A percentile compares a stretch with the other conserved stretches of the same genome.
phyloP scores from a whole-genome alignment of 2,113 vertebrate species.

The Neomonachus schauinslandi region DNA sequence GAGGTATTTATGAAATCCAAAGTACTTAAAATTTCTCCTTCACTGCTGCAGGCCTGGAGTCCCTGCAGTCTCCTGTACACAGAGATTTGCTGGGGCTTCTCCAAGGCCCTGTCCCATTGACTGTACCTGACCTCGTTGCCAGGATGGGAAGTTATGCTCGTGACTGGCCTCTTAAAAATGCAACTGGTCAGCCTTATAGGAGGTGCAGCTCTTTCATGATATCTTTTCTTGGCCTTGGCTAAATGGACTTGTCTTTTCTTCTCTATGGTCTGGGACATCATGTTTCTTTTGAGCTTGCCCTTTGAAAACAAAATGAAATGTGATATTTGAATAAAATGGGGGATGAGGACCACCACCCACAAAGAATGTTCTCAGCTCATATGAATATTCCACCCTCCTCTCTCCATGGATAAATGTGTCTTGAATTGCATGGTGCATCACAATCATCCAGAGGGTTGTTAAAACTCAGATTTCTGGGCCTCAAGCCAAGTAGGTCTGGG shows the following conservation, averaged over 20 bases:
- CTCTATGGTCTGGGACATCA: neutral
- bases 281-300: neutral
- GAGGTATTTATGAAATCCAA: neutral
- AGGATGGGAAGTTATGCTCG: neutral
- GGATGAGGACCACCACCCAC: neutral
- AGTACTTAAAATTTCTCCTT: neutral
- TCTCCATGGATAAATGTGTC: neutral
- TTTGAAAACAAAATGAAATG: neutral
- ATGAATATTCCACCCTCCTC: too few species aligned
- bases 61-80: neutral
- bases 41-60: neutral
- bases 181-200: neutral
- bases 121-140: neutral
- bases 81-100: slow-evolving; percentile 15
- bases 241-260: neutral
- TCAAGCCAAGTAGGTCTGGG: neutral
- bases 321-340: neutral
- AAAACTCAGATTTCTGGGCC: neutral
- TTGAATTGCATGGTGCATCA: neutral
- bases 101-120: neutral
- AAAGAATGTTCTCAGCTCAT: neutral
- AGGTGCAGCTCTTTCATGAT: neutral
- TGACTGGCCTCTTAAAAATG: neutral
- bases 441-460: neutral
- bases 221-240: neutral